Evolutionary conservation across 2,797 vertebrate genomes (phyloP).

Genomic region (Holocentrus rufus): DNA sequence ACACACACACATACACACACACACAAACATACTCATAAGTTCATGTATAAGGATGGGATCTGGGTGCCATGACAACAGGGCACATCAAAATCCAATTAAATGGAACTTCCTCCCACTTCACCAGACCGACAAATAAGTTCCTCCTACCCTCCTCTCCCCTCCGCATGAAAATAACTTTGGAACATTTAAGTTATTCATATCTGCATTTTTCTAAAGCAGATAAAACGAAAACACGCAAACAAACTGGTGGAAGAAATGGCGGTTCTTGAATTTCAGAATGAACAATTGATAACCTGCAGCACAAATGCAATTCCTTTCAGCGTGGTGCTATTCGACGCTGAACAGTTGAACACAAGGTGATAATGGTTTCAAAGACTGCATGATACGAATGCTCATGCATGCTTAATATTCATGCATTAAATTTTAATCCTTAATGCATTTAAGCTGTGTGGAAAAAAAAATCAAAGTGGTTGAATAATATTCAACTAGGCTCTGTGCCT

Average conservation of each 20-base stretch:
- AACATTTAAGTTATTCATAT: conserved; percentile 74
- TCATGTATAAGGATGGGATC: conserved; percentile 74
- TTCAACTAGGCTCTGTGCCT: conserved; percentile 22
- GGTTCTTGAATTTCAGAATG: conserved; percentile 46
- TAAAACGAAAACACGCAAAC: conserved; percentile 71
- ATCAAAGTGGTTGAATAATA: background rate
- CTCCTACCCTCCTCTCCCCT: conserved; percentile 55
- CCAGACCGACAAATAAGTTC: conserved; percentile 78
- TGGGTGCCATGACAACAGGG: conserved; percentile 83
- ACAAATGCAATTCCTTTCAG: conserved; percentile 44
- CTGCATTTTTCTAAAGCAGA: conserved; percentile 61
- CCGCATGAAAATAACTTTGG: conserved; percentile 72
- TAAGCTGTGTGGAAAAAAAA: conserved; percentile 11
- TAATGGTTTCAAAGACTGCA: conserved; percentile 31
- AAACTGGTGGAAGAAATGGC: conserved; percentile 48
- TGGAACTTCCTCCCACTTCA: conserved; percentile 82
- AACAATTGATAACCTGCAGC: conserved; percentile 45
- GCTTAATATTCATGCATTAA: conserved; percentile 23
- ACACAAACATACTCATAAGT: conserved; percentile 38
- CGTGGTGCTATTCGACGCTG: conserved; percentile 9
- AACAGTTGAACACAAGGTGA: conserved; percentile 20
- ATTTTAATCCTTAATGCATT: conserved; percentile 25
- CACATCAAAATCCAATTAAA: conserved; percentile 85
- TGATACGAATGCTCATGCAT: conserved; percentile 40
- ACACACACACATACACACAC: conserved; percentile 24